Conservation (phyloP, 2,797 vertebrate species). For the Botia kubotai region DNA sequence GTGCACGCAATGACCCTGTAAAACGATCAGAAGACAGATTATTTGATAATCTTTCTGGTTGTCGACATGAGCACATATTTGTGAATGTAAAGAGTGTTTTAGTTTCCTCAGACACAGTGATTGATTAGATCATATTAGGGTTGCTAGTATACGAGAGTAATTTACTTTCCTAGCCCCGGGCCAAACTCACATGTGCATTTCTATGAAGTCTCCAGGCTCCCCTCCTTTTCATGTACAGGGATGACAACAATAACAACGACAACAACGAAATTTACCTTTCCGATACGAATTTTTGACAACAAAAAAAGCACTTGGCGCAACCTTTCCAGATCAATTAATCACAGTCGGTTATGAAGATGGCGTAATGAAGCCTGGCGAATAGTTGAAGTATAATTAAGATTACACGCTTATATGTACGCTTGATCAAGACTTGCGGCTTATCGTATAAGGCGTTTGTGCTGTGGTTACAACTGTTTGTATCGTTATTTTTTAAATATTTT, state of each 20-base stretch:
- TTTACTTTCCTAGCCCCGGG: slow-evolving; percentile 76
- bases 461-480: neutral
- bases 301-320: slow-evolving; percentile 34
- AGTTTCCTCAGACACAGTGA: slow-evolving; percentile 76
- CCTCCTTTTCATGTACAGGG: slow-evolving; percentile 72
- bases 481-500: neutral
- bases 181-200: slow-evolving; percentile 72
- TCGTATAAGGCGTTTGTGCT: neutral
- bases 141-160: slow-evolving; percentile 78
- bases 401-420: slow-evolving; percentile 4
- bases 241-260: slow-evolving; percentile 77
- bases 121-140: slow-evolving; percentile 82
- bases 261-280: slow-evolving; percentile 46
- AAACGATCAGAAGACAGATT: slow-evolving; percentile 3
- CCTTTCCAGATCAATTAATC: slow-evolving; percentile 38
- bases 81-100: slow-evolving; percentile 56
- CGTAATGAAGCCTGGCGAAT: slow-evolving; percentile 8
- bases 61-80: slow-evolving; percentile 40
- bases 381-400: slow-evolving; percentile 31
- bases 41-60: slow-evolving; percentile 8
- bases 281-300: slow-evolving; percentile 38
- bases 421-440: slow-evolving; percentile 26
- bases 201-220: slow-evolving; percentile 70
- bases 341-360: slow-evolving; percentile 29
- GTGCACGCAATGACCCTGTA: neutral